Conservation (phyloP, 2,888 invertebrate species). For the Drosophila prolongata region DNA sequence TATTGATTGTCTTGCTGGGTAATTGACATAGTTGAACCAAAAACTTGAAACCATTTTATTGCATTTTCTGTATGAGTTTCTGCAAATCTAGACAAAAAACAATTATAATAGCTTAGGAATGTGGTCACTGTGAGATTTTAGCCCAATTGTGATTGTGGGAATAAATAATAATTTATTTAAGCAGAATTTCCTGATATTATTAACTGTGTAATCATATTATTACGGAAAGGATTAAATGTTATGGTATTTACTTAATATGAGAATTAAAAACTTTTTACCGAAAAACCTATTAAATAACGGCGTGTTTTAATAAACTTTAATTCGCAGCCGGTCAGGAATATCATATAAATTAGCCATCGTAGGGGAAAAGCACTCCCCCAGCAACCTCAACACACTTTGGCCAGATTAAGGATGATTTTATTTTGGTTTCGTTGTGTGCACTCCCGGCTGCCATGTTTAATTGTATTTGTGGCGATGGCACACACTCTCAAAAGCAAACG, state of each 20-base stretch:
- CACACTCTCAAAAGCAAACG: slow-evolving; percentile 15
- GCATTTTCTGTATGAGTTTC: background rate
- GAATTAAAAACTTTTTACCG: background rate
- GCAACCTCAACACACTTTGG: slow-evolving; percentile 28
- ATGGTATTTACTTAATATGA: background rate
- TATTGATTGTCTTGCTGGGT: slow-evolving; percentile 6
- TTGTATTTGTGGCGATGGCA: slow-evolving; percentile 54
- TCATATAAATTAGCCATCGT: slow-evolving; percentile 27
- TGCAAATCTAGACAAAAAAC: background rate
- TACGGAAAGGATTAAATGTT: background rate
- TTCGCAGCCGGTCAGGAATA: slow-evolving; percentile 17
- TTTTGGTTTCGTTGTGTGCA: slow-evolving; percentile 34
- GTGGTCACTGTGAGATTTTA: background rate
- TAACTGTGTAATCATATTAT: slow-evolving; percentile 2
- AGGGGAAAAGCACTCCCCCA: slow-evolving; percentile 18
- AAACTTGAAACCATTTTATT: slow-evolving; percentile 10
- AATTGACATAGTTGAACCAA: slow-evolving; percentile 11
- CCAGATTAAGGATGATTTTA: slow-evolving; percentile 51
- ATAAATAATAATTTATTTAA: background rate
- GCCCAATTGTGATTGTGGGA: background rate
- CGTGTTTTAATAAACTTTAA: slow-evolving; percentile 20
- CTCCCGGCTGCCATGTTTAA: slow-evolving; percentile 54
- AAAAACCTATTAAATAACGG: slow-evolving; percentile 11
- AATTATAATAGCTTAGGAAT: background rate
- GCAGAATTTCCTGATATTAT: background rate